Evolutionary conservation across 2,888 invertebrate species (phyloP), one percentile per base, ranked within the genome.

Genomic region (Napeogenes sylphis): DNA sequence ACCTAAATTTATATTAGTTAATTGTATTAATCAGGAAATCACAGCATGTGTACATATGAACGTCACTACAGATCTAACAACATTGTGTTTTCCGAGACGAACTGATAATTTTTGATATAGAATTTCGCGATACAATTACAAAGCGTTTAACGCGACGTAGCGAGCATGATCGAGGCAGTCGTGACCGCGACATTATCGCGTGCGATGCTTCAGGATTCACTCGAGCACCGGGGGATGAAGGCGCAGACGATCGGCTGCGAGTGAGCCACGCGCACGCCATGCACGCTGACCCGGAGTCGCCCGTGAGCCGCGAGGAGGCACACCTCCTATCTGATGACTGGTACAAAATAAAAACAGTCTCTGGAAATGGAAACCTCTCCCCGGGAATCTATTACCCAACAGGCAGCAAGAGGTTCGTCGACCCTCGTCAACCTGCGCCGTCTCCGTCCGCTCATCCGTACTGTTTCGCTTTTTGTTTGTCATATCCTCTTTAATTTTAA

Each of bases 161-260:
- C 77, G 79, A 74, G 81, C 79, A 77, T 78, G 79, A 80, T 78
- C 80, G 79, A 77, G 81, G 78, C 85, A 81, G 86, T 90, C 90
- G 90, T 90, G 90, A 90, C 78, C 81, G 86, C 79, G 83, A 80
- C 85, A 90, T 90, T 90, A 90, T 86, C 89, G 87, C 84, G 84
- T 75, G 82, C 85, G 87, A 84, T 85, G 90, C 88, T 87, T 83
- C 87, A 88, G 89, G 84, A 83, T 84, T 80, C 77, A 78, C 82
- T 82, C 80, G 80, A 75, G 72, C 70, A 61, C 72, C 80, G 82
- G 80, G 87, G 87, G 87, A 81, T 81, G 81, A 72, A 73, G 77
- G 77, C 80, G 78, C 84, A 85, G 76, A 85, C 79, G 75, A 70
- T 75, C 75, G 77, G 78, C 78, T 70, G 75, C 75, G 71, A 75